Evolutionary conservation across 2,113 vertebrate genomes (phyloP), one percentile per base, ranked within the genome.

Genomic region (Nesoenas mayeri): DNA sequence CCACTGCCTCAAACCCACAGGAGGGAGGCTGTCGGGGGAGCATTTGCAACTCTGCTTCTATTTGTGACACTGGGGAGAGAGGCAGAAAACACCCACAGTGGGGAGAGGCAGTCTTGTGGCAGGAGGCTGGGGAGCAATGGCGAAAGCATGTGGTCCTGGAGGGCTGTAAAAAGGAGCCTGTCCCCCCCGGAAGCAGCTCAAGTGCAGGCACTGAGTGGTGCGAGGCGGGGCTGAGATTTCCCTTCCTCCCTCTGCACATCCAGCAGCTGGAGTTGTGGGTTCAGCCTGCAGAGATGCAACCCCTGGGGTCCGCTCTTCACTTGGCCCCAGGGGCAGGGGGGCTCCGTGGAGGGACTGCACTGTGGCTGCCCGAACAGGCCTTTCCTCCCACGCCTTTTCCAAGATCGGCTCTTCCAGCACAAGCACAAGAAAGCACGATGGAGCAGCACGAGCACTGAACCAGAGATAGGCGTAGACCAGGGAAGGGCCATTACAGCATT

Each of bases 361-460:
- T 18, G 3, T 0, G 7, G 71, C 58, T 78, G 47, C 40, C 2
- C 1, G 7, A 77, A 40, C 51, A 19, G 36, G 28, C n/a, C 54
- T 53, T 60, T 12, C 60, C 47, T 80, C 62, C 7, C 26, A 19
- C 29, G 32, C 36, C 24, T 38, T 89, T 51, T 28, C 29, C 0
- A 0, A 48, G 53, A 72, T 24, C 2, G 0, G 12, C 0, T 0
- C 48, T 84, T 77, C 77, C 31, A 42, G 54, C 19, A 50, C 3
- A 6, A 75, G 58, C 42, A 19, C 11, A 9, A 1, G 4, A 21
- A 36, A 40, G 21, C 44, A 12, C 0, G 1, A 54, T 11, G n/a
- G 31, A 58, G 40, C 54, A 61, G 10, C 0, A 0, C 21, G 36
- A 67, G 20, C 36, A 2, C 34, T 51, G 56, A 44, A 38, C 24